Conservation (phyloP, 2,113 vertebrate species). For the Sapayoa aenigma region DNA sequence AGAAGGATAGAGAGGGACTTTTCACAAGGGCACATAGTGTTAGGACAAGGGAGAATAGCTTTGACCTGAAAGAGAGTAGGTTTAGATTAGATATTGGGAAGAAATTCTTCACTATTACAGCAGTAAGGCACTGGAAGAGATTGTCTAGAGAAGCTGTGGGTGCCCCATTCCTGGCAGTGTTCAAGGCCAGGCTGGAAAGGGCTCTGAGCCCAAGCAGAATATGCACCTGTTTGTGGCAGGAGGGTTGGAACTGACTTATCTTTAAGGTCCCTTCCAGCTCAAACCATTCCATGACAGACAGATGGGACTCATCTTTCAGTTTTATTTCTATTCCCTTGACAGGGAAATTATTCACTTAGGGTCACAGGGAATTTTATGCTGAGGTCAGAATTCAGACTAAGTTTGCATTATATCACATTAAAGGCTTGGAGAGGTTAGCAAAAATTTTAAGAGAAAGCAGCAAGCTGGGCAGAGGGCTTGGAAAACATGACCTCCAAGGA, state of each 20-base stretch:
- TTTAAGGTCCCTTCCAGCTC: neutral
- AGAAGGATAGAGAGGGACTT: neutral
- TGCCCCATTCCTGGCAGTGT: neutral
- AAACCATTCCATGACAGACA: neutral
- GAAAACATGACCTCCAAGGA: neutral
- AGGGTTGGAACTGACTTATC: neutral
- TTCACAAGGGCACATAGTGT: neutral
- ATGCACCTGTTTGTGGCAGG: neutral
- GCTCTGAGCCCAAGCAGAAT: neutral
- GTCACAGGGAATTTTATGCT: neutral
- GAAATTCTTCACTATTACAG: neutral
- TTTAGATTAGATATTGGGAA: neutral
- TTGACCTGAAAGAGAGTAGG: neutral
- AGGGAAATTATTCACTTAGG: neutral
- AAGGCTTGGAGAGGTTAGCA: neutral
- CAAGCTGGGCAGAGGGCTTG: neutral
- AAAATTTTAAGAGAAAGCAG: neutral
- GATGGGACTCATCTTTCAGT: neutral
- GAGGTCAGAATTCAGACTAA: neutral
- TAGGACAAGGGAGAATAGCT: neutral
- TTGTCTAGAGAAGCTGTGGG: neutral
- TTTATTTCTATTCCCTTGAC: neutral
- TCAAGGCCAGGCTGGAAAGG: neutral
- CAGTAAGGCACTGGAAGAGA: neutral
- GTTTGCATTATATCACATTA: neutral